These are phyloP conservation scores for Urocitellus parryii DNA, from an alignment of 2,113 vertebrate species.

Conservation along the genomic window DNA sequence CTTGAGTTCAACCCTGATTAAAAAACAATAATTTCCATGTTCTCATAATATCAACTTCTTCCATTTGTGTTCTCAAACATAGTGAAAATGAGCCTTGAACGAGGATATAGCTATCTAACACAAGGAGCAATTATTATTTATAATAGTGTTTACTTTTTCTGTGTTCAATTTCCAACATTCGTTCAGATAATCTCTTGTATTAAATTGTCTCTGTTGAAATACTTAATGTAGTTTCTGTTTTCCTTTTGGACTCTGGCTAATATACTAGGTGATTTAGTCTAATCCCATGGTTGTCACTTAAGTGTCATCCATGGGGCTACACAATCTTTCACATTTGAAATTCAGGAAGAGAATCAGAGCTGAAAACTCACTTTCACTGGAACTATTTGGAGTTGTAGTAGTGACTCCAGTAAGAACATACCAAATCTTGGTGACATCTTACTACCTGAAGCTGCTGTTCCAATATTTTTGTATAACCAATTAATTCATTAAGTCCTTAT, in stretches of 20 bases:
- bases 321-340: background rate
- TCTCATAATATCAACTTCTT: background rate
- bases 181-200: background rate
- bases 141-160: background rate
- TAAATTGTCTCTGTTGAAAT: background rate
- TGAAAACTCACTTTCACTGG: background rate
- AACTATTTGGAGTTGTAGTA: background rate
- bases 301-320: background rate
- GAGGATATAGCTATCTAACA: background rate
- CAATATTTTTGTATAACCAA: background rate
- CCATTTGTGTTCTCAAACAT: background rate
- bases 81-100: background rate
- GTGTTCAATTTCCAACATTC: background rate
- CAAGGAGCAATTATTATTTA: background rate
- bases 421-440: background rate
- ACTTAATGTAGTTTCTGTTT: background rate
- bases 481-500: background rate
- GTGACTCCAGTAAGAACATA: background rate
- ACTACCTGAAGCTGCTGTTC: background rate
- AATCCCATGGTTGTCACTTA: background rate
- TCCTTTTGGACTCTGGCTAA: background rate
- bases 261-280: background rate
- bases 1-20: too few relatives aligned
- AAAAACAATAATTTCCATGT: background rate
- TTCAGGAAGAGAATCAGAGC: background rate